These are phyloP conservation scores for Geotrypetes seraphini DNA, from an alignment of 2,797 vertebrate species.

Conservation along the genomic window DNA sequence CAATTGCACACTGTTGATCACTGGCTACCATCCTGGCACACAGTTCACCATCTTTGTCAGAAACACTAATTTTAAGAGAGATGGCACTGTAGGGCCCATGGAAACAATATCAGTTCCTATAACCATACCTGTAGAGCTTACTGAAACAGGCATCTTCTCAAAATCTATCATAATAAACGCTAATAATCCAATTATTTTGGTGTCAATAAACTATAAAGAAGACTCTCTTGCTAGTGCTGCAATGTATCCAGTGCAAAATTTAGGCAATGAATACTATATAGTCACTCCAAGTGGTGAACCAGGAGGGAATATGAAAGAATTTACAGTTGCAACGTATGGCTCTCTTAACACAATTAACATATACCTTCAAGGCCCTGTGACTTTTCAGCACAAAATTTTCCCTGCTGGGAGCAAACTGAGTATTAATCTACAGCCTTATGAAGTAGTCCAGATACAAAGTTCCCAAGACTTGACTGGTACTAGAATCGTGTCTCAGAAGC, in stretches of 20 bases:
- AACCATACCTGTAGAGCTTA: conserved; percentile 33
- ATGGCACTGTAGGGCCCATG: conserved; percentile 27
- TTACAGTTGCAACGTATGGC: conserved; percentile 53
- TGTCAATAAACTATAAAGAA: conserved; percentile 44
- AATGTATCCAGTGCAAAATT: conserved; percentile 40
- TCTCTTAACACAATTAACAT: conserved; percentile 36
- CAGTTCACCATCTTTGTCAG: conserved; percentile 41
- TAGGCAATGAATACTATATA: conserved; percentile 58
- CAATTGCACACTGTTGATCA: conserved; percentile 36
- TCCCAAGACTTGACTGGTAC: conserved; percentile 36
- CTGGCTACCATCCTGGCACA: conserved; percentile 29
- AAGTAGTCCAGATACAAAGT: conserved; percentile 58
- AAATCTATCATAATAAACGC: conserved; percentile 40
- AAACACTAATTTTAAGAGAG: conserved; percentile 28
- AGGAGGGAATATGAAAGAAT: conserved; percentile 22
- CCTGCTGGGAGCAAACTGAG: conserved; percentile 1
- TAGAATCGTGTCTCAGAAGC: conserved; percentile 35
- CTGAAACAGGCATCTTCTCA: conserved; percentile 6
- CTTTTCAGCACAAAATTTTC: conserved; percentile 26
- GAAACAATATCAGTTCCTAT: conserved; percentile 29
- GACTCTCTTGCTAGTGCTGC: conserved; percentile 42
- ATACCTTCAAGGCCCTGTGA: conserved; percentile 12
- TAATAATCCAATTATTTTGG: conserved; percentile 40
- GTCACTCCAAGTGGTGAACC: conserved; percentile 38
- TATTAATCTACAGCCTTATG: conserved; percentile 43